phyloP scores from a whole-genome alignment of 2,888 invertebrate genomes.

The Tenodera sinensis region DNA sequence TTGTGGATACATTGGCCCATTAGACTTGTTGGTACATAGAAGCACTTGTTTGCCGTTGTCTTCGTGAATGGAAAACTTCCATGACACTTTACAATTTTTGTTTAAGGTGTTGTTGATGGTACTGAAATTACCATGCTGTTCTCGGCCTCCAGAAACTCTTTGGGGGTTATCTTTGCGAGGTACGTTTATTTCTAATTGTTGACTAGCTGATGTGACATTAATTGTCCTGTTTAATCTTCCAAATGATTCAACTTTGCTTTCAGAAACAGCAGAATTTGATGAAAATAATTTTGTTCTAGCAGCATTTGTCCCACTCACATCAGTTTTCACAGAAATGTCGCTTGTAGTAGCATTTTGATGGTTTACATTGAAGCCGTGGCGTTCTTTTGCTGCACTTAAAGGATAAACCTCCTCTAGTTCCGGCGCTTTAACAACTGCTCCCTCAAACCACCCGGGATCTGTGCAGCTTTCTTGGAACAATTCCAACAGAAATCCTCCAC shows the following conservation, averaged over 20 bases:
- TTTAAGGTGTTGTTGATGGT: background rate
- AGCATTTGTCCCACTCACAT: background rate
- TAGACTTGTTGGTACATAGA: background rate
- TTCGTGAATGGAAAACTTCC: background rate
- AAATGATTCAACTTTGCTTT: background rate
- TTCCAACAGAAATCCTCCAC: conserved; percentile 1
- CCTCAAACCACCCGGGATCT: too few relatives aligned
- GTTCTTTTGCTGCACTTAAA: background rate
- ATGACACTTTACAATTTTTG: background rate
- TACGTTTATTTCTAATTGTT: background rate
- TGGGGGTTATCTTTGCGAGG: background rate
- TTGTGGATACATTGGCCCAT: background rate
- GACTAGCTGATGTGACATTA: background rate
- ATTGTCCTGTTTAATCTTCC: background rate
- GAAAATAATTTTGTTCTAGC: background rate
- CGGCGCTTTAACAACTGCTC: background rate
- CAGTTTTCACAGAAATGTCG: background rate
- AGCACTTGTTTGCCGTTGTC: background rate
- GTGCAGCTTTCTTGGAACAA: background rate
- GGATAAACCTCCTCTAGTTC: background rate
- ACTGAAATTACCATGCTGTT: background rate
- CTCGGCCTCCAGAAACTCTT: background rate
- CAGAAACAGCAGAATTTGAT: background rate
- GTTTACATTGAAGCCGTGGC: background rate
- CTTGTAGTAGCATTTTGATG: background rate